phyloP scores from a whole-genome alignment of 2,888 invertebrate genomes.

The Lepidocyrtinus sp. region DNA sequence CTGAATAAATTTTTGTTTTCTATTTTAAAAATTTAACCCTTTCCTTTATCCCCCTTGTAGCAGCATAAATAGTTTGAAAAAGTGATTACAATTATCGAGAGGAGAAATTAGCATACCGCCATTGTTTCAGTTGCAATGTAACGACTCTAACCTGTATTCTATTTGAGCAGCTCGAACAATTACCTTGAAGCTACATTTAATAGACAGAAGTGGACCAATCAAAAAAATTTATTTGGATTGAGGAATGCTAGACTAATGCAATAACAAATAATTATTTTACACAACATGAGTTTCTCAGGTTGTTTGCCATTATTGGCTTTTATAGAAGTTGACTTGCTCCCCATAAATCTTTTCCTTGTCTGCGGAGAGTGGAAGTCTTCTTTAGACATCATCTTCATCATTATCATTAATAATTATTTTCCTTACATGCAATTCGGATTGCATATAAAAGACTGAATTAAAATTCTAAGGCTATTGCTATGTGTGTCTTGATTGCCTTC shows the following conservation, averaged over 20 bases:
- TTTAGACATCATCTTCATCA: constrained; percentile 9
- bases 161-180: too few species aligned
- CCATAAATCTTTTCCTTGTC: constrained; percentile 58
- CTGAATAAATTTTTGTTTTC: too few species aligned
- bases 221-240: constrained; percentile 35
- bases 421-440: neutral
- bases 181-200: constrained; percentile 52
- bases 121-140: too few species aligned
- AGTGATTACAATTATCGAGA: neutral
- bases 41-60: too few species aligned
- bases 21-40: too few species aligned
- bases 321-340: constrained; percentile 41
- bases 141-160: too few species aligned
- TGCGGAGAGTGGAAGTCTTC: neutral
- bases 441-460: neutral
- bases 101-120: neutral
- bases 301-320: neutral
- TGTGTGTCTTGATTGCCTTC: neutral
- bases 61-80: neutral
- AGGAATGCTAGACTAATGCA: constrained; percentile 30
- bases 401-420: neutral
- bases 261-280: neutral
- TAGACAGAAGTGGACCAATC: constrained; percentile 61
- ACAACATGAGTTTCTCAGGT: neutral
- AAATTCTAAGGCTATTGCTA: too few species aligned